Evolutionary conservation across 2,797 vertebrate species (phyloP).

Genomic region (Paedocypris micromegethes): DNA sequence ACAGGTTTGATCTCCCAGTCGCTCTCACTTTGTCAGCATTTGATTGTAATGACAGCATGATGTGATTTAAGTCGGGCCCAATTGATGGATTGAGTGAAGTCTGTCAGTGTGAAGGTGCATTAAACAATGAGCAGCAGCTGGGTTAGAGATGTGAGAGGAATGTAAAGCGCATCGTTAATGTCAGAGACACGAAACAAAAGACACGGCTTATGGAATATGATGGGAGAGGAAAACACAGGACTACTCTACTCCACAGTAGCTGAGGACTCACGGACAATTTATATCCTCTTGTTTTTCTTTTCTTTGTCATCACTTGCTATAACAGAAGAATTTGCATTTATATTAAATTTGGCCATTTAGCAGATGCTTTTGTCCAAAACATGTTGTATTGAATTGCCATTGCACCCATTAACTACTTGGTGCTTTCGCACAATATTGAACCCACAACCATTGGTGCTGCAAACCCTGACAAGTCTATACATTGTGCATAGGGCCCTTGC

Average conservation of each 20-base stretch:
- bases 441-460: no score
- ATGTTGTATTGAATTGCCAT: no score
- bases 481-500: no score
- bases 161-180: conserved; percentile 38
- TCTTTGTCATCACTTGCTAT: no score
- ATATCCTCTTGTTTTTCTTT: conserved; percentile 20
- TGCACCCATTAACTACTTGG: no score
- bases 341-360: no score
- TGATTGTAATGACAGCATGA: conserved; percentile 51
- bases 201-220: conserved; percentile 43
- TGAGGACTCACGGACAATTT: no score
- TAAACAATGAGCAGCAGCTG: conserved; percentile 34
- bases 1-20: conserved; percentile 30
- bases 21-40: conserved; percentile 39
- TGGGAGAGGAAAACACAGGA: conserved; percentile 41
- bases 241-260: conserved; percentile 16
- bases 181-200: conserved; percentile 47
- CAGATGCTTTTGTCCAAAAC: no score
- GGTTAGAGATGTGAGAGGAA: conserved; percentile 34
- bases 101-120: conserved; percentile 51
- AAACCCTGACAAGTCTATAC: no score
- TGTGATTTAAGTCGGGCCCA: conserved; percentile 49
- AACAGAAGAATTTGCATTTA: no score
- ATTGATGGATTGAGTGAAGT: conserved; percentile 50
- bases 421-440: no score